phyloP scores from a whole-genome alignment of 1,140 invertebrate genomes.

The Phymastichus coffea region DNA sequence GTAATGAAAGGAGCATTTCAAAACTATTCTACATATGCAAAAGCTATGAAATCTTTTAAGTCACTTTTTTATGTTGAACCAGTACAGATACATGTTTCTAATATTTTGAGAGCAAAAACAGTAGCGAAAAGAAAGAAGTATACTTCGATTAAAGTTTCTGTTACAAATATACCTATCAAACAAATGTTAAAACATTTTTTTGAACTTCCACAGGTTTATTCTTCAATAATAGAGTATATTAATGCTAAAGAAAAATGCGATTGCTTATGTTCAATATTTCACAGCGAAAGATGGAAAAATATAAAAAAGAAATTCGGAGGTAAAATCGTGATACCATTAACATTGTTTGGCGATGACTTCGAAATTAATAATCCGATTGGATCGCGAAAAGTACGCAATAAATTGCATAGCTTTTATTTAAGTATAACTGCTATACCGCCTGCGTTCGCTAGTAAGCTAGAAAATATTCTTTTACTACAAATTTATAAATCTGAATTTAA shows the following conservation, averaged over 20 bases:
- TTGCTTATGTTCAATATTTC: no score
- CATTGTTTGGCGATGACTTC: slow-evolving; percentile 12
- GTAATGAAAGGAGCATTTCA: slow-evolving; percentile 9
- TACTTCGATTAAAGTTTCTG: background rate
- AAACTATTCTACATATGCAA: background rate
- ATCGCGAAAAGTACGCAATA: background rate
- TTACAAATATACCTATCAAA: background rate
- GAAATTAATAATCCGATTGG: slow-evolving; percentile 20
- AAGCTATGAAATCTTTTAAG: background rate
- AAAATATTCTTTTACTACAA: slow-evolving; percentile 23
- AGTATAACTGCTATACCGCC: slow-evolving; percentile 12
- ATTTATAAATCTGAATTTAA: slow-evolving; percentile 12
- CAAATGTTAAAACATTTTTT: no score
- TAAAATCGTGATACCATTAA: slow-evolving; percentile 16
- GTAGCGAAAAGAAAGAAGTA: no score
- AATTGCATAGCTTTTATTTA: slow-evolving; percentile 15
- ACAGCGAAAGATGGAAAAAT: slow-evolving; percentile 5
- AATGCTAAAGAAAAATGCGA: background rate
- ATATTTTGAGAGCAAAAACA: background rate
- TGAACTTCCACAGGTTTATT: background rate
- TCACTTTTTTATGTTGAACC: background rate
- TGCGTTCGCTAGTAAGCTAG: slow-evolving; percentile 11
- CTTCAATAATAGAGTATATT: background rate
- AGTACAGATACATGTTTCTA: background rate
- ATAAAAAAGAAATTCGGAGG: slow-evolving; percentile 1